Evolutionary conservation across 92 coral and sea anemone genomes (phyloP), one percentile per base, ranked within the genome.

Genomic region (Isaurus tuberculatus): DNA sequence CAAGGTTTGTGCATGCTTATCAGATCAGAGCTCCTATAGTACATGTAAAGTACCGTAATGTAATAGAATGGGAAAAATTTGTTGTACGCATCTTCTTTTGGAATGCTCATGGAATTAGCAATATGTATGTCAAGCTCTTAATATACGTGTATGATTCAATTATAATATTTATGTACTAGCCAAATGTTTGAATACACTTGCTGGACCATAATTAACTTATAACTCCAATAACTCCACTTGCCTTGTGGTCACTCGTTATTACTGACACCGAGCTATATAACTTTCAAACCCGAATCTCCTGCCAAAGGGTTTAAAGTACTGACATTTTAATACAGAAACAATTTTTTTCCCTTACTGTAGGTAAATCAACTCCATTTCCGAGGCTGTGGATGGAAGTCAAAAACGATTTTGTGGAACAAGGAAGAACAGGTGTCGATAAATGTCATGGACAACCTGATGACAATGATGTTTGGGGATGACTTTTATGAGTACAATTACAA

Each of bases 321-420:
- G 8, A 57, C 4, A 27, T 57, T 57, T 57, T 57, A 22, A 57
- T 57, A 22, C 65, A 57, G 26, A 57, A 57, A 57, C 65, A 57
- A 57, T 14, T 9, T 57, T 27, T 57, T 57, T 26, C 55, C n/a
- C n/a, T n/a, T 19, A 57, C 23, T 15, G 65, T 57, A 57, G 65
- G 9, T 57, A 79, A 20, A 19, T 23, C 34, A 0, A 27, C 72
- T 82, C 49, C 51, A 66, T 31, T 82, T 69, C 40, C 80, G 72
- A 23, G 86, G 86, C 32, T 83, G 86, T 32, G 86, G 69, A 46
- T 70, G 86, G 79, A 71, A 70, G 51, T 29, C 58, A 17, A 83
- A 80, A 55, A 65, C 75, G 19, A 64, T 28, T 42, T 34, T 26
- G 43, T 83, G 80, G 86, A 75, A 31, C 36, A 63, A 69, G 53